Conservation (phyloP, 2,888 invertebrate genomes). For the Argynnis bischoffii region DNA sequence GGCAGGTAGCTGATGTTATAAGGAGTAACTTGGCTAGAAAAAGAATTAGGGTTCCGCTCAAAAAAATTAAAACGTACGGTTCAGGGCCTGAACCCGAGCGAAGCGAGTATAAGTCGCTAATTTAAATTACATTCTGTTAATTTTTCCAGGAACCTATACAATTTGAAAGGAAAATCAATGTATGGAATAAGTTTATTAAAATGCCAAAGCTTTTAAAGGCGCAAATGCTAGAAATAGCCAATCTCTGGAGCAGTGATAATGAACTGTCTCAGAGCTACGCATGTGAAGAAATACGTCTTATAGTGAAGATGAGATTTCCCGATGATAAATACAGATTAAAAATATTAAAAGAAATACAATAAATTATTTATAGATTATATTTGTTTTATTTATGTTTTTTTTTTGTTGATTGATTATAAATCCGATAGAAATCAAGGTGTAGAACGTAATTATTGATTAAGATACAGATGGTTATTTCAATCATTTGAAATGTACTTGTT, state of each 20-base stretch:
- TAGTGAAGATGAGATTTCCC: slow-evolving; percentile 74
- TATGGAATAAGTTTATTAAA: slow-evolving; percentile 67
- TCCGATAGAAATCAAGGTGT: background rate
- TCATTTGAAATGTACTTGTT: too few species aligned
- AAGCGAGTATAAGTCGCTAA: too few species aligned
- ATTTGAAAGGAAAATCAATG: slow-evolving; percentile 58
- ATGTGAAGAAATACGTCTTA: slow-evolving; percentile 72
- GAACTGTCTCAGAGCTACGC: slow-evolving; percentile 55
- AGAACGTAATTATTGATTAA: too few species aligned
- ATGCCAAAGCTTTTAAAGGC: slow-evolving; percentile 64
- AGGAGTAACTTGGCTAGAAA: too few species aligned
- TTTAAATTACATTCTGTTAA: background rate
- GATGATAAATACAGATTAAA: slow-evolving; percentile 69
- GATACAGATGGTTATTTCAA: too few species aligned
- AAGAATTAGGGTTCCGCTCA: too few species aligned
- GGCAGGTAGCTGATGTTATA: too few species aligned
- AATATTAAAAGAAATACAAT: slow-evolving; percentile 76
- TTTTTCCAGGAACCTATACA: slow-evolving; percentile 57
- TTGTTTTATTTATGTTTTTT: background rate
- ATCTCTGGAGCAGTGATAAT: slow-evolving; percentile 59
- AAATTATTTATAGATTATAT: slow-evolving; percentile 35
- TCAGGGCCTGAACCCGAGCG: too few species aligned
- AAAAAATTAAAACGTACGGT: too few species aligned
- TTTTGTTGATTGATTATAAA: background rate
- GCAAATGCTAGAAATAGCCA: slow-evolving; percentile 66